These are phyloP conservation scores for Gisinianus flammeolus DNA, from an alignment of 2,888 invertebrate species.

Conservation along the genomic window DNA sequence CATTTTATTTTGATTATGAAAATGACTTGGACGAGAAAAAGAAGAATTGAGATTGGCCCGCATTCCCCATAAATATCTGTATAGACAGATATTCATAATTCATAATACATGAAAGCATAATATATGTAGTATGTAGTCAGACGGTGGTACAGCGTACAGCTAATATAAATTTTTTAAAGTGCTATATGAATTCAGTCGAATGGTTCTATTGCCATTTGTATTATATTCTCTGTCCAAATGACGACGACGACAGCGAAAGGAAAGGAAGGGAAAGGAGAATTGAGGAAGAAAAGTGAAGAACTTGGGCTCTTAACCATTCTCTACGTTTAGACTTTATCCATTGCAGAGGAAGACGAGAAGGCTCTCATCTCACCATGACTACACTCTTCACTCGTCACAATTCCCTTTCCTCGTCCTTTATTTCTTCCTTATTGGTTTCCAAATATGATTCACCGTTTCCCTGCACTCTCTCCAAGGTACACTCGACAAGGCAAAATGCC, in stretches of 20 bases:
- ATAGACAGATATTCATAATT: background rate
- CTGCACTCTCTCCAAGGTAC: background rate
- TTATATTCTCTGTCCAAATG: background rate
- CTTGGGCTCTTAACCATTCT: slow-evolving; percentile 6
- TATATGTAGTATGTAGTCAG: background rate
- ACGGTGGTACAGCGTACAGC: too few species aligned
- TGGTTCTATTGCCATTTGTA: slow-evolving; percentile 2
- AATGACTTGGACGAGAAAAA: background rate
- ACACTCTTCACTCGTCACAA: slow-evolving; percentile 5
- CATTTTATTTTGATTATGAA: background rate
- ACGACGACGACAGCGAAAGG: background rate
- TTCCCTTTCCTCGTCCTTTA: too few species aligned
- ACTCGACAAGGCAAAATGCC: too few species aligned
- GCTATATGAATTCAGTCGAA: slow-evolving; percentile 13
- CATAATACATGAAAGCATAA: background rate
- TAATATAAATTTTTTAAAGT: too few species aligned
- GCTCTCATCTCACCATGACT: slow-evolving; percentile 21
- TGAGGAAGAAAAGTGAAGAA: slow-evolving; percentile 1
- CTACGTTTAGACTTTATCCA: background rate
- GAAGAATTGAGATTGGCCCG: too few species aligned
- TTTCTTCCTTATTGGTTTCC: too few species aligned
- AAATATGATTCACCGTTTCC: background rate
- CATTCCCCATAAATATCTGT: too few species aligned
- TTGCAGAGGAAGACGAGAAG: background rate
- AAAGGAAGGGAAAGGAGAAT: background rate